Evolutionary conservation across 2,797 vertebrate species (phyloP).

Genomic region (Anguilla obscura): DNA sequence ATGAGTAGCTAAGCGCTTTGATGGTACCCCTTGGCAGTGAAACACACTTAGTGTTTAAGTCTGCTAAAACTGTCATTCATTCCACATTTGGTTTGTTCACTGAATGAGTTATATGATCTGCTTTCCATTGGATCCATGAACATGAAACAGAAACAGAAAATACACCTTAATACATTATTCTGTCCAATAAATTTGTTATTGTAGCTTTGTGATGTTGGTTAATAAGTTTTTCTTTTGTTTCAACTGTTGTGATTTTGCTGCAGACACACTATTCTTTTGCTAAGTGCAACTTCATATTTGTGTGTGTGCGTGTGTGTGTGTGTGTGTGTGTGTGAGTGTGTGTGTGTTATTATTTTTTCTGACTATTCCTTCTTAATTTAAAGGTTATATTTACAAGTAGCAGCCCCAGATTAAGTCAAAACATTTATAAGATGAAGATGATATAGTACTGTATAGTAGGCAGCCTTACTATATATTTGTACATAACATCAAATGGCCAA

Average conservation of each 20-base stretch:
- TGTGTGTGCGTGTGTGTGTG: too few species aligned
- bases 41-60: slow-evolving; percentile 39
- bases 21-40: slow-evolving; percentile 51
- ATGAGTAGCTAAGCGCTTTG: slow-evolving; percentile 54
- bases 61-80: slow-evolving; percentile 21
- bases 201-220: neutral
- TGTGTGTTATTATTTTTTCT: neutral
- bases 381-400: neutral
- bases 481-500: neutral
- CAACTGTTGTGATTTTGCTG: neutral
- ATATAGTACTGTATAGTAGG: neutral
- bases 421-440: neutral
- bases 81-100: neutral
- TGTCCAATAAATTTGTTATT: neutral
- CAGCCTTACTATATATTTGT: neutral
- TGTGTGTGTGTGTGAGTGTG: too few species aligned
- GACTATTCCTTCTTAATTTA: neutral
- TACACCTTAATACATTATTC: neutral
- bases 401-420: neutral
- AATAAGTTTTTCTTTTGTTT: neutral
- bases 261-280: neutral
- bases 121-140: neutral
- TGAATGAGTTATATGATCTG: neutral
- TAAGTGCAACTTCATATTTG: neutral
- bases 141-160: too few species aligned